Evolutionary conservation across 2,797 vertebrate species (phyloP), one percentile per base, ranked within the genome.

Genomic region (Trachurus trachurus): DNA sequence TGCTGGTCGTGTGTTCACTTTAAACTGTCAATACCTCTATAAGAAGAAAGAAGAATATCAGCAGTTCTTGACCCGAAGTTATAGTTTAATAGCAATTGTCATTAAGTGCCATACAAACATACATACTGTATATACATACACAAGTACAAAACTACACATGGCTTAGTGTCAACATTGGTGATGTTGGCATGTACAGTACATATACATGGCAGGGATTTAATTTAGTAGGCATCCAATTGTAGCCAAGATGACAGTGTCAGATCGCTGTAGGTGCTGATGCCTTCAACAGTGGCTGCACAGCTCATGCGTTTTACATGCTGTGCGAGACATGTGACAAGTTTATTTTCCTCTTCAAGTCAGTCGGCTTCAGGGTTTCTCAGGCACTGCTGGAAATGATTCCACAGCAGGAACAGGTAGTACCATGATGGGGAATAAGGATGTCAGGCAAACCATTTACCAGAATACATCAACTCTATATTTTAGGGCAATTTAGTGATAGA

Each of bases 221-320:
- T 26, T 71, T 59, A 2, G 21, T 22, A 71, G 21, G 66, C 66
- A 29, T 52, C 22, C 63, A 54, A 71, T 58, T n/a, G 19, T 31
- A 26, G 57, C 54, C 17, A 56, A 67, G 80, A 78, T 82, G 81
- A 85, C 82, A 84, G 78, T 54, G 76, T 50, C 49, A 19, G 66
- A 72, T 82, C 90, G 53, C 74, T 79, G 60, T 77, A 95, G 71
- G 26, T 92, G 54, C 93, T 95, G 84, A 96, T 94, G 31, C 93
- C 90, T 62, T 94, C 92, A 65, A 89, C 87, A 94, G 87, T 85
- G 88, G 49, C 89, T 90, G 71, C 93, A 94, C 70, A 94, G 76
- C 66, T 92, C 84, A 83, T 83, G 84, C 52, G 0, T 94, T 91
- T 91, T 79, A 86, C 66, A 89, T 76, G 34, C 88, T 83, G 72